Percentiles rank a stretch among this genome's conserved stretches.
Conservation (phyloP, 2,888 invertebrate species). For the Leistus spinibarbis region DNA sequence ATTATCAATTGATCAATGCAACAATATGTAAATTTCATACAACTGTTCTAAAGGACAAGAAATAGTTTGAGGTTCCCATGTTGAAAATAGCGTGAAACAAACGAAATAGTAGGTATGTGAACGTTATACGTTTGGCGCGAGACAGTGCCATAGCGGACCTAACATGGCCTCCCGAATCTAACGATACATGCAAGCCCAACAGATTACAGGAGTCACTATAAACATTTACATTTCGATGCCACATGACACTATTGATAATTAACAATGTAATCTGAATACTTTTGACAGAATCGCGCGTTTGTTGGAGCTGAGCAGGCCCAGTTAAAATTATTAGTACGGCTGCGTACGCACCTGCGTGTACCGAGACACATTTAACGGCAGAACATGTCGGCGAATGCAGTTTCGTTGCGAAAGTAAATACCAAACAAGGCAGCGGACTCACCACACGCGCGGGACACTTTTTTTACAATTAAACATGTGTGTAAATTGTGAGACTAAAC, state of each 20-base stretch:
- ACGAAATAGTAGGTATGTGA: conserved; percentile 22
- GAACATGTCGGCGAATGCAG: conserved; percentile 56
- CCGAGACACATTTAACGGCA: conserved; percentile 58
- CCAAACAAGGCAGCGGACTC: conserved; percentile 47
- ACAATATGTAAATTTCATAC: conserved; percentile 8
- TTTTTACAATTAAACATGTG: conserved; percentile 51
- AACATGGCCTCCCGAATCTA: conserved; percentile 37
- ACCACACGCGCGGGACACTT: conserved; percentile 28
- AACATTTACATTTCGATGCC: conserved; percentile 15
- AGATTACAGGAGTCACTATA: conserved; percentile 17
- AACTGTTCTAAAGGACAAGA: not conserved
- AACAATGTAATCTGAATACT: conserved; percentile 38
- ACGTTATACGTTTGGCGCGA: conserved; percentile 44
- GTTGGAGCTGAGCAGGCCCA: conserved; percentile 79
- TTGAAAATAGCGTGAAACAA: not conserved
- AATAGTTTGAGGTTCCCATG: not conserved
- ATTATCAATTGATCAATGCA: conserved; percentile 21
- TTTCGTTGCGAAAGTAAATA: conserved; percentile 52
- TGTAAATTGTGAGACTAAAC: conserved; percentile 52
- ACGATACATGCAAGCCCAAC: conserved; percentile 27
- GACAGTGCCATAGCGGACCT: conserved; percentile 24
- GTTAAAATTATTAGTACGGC: conserved; percentile 86
- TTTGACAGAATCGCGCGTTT: conserved; percentile 56
- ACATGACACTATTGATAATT: conserved; percentile 30
- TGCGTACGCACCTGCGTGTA: conserved; percentile 97